Conservation (phyloP, 2,888 invertebrate species). For the Dasypolia templi region DNA sequence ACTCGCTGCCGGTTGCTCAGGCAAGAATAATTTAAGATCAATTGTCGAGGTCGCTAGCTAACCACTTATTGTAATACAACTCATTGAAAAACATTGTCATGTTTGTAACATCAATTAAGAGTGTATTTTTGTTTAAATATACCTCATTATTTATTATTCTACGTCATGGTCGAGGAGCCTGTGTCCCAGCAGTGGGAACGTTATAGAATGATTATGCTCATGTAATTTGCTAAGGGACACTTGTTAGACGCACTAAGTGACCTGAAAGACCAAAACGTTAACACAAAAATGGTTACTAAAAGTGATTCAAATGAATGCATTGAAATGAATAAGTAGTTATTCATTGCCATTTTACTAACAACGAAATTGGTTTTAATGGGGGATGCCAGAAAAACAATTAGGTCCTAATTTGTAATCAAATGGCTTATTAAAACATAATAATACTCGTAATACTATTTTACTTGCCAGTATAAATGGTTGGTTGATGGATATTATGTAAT, state of each 20-base stretch:
- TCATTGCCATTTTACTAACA: slow-evolving; percentile 6
- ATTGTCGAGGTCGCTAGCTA: no score
- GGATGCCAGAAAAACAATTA: slow-evolving; percentile 1
- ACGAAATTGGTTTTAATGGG: slow-evolving; percentile 9
- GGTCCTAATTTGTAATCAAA: slow-evolving; percentile 26
- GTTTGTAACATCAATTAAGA: no score
- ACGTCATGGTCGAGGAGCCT: no score
- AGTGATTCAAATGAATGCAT: not conserved
- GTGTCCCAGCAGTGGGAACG: no score
- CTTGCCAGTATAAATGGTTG: slow-evolving; percentile 9
- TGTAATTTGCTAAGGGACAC: no score
- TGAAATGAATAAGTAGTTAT: slow-evolving; percentile 2
- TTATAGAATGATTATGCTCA: no score
- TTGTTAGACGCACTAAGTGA: not conserved
- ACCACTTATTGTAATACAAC: no score
- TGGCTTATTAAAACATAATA: slow-evolving; percentile 29
- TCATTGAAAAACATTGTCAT: no score
- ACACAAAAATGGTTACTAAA: not conserved
- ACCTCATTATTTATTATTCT: no score
- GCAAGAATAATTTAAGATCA: no score
- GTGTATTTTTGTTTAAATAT: no score
- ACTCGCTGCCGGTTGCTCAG: no score
- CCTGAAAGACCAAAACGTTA: not conserved
- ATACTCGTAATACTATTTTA: slow-evolving; percentile 7
- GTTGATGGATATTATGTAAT: slow-evolving; percentile 15